phyloP scores from a whole-genome alignment of 1,140 invertebrate genomes.

The Pectinophora gossypiella region DNA sequence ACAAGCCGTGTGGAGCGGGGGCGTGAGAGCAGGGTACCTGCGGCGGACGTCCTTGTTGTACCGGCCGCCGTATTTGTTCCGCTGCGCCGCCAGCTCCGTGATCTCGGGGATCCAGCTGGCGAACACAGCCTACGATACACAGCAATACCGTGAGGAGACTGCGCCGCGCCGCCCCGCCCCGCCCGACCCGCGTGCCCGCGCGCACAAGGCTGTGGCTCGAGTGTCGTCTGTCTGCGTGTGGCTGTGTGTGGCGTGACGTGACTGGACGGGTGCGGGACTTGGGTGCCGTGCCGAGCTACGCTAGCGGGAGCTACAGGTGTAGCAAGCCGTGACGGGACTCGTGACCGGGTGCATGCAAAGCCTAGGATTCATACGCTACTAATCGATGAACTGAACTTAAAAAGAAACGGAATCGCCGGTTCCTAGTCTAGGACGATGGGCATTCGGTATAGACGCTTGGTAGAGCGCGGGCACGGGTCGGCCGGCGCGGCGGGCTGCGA shows the following conservation, averaged over 20 bases:
- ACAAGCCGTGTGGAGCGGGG: constrained; percentile 71
- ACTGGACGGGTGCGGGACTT: constrained; percentile 55
- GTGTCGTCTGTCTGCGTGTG: constrained; percentile 69
- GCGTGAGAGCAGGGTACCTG: constrained; percentile 86
- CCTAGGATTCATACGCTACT: constrained; percentile 68
- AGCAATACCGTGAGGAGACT: constrained; percentile 67
- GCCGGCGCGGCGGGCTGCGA: constrained; percentile 28
- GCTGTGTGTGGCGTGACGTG: constrained; percentile 58
- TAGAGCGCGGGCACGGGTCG: constrained; percentile 59
- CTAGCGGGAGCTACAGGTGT: constrained; percentile 55
- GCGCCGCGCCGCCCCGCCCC: constrained; percentile 36
- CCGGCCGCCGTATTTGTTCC: constrained; percentile 98
- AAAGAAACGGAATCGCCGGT: constrained; percentile 68
- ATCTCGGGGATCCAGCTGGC: constrained; percentile 99
- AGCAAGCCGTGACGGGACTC: constrained; percentile 62
- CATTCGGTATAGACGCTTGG: constrained; percentile 71
- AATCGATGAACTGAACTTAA: constrained; percentile 72
- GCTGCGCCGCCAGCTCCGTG: constrained; percentile 97
- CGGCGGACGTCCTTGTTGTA: constrained; percentile 98
- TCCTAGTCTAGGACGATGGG: constrained; percentile 60
- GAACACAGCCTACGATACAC: constrained; percentile 94
- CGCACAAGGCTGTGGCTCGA: constrained; percentile 69
- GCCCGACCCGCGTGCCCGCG: constrained; percentile 57
- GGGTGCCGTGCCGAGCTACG: constrained; percentile 71
- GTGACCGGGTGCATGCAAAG: constrained; percentile 72